Percentiles rank a stretch among this genome's conserved stretches.
Conservation (phyloP, 2,113 vertebrate genomes). For the Rynchops niger region DNA sequence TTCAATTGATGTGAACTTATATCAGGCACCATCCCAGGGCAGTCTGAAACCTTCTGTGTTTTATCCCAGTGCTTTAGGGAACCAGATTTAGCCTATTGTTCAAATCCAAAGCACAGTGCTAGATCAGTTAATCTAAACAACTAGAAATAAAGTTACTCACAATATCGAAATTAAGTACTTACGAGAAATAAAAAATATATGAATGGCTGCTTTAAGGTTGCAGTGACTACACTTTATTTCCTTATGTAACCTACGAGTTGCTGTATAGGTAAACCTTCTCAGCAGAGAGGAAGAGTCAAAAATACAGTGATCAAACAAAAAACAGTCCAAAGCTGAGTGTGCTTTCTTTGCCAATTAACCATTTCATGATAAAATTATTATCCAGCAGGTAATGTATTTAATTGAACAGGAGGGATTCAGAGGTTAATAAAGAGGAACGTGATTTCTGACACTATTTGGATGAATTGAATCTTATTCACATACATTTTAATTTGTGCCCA, state of each 20-base stretch:
- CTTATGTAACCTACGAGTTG: neutral
- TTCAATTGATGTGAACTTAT: rapidly evolving
- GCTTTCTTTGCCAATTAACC: neutral
- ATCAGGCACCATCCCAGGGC: neutral
- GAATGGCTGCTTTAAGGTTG: neutral
- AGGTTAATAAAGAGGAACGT: neutral
- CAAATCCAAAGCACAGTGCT: neutral
- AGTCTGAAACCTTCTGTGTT: neutral
- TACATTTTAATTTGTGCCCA: neutral
- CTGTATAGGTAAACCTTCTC: neutral
- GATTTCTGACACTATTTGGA: neutral
- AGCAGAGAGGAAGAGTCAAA: neutral
- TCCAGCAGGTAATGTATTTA: neutral
- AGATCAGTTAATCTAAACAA: neutral
- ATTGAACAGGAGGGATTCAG: neutral
- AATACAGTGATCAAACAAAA: neutral
- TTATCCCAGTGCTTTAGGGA: neutral
- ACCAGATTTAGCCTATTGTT: neutral
- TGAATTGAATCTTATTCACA: neutral
- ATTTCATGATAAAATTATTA: neutral
- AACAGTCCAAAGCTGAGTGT: neutral
- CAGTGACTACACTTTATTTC: neutral
- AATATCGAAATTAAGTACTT: neutral
- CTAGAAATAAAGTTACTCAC: neutral
- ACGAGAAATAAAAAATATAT: neutral